These are phyloP conservation scores for Rhopalosiphum maidis DNA, from an alignment of 1,140 invertebrate genomes.

Conservation along the genomic window DNA sequence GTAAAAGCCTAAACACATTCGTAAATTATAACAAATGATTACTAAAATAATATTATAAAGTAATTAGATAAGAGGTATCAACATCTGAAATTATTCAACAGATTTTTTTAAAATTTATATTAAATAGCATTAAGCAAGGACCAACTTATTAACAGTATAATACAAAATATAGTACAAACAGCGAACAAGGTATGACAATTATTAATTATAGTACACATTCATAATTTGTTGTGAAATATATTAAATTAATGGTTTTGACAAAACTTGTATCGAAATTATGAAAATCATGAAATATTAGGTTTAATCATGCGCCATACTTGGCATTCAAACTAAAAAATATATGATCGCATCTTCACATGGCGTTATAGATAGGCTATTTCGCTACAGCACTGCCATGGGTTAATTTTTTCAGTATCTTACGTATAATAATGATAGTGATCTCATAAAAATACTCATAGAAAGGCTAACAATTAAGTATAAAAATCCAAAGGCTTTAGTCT, in stretches of 20 bases:
- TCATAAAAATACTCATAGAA: neutral
- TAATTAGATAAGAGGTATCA: no score
- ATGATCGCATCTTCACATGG: neutral
- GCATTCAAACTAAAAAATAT: no score
- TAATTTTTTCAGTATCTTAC: neutral
- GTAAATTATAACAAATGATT: no score
- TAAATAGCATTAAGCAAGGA: no score
- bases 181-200: neutral
- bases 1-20: no score
- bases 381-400: neutral
- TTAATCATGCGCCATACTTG: neutral
- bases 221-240: neutral
- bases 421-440: neutral
- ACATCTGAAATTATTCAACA: no score
- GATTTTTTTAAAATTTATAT: no score
- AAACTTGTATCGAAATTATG: neutral
- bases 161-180: no score
- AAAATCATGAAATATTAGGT: neutral
- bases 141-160: no score
- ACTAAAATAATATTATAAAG: no score
- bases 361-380: constrained; percentile 14
- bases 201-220: neutral
- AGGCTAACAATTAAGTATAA: neutral
- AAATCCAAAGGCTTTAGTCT: neutral
- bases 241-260: neutral